Base-by-base conservation (phyloP, 2,797 vertebrate genomes). In the Sebastes elongatus region DNA sequence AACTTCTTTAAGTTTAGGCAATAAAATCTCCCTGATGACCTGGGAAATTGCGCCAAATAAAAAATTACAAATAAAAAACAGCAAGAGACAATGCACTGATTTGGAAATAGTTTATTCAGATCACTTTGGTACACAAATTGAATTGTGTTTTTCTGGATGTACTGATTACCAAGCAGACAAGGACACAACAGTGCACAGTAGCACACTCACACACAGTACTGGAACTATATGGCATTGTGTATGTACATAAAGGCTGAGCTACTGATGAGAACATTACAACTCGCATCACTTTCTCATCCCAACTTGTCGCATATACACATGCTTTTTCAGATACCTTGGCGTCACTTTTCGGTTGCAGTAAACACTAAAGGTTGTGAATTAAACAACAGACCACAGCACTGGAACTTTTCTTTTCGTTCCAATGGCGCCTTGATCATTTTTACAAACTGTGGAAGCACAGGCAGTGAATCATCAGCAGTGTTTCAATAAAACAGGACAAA, bases 31-130 rank as follows among this genome's bases (percentile, higher is more conserved):
- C n/a, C 61, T 14, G 6, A 35, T 35, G n/a, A 23, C 32, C 10
- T 63, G 20, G 7, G 10, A 67, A 28, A 20, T 53, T 23, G n/a
- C 10, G n/a, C 4, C n/a, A 53, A n/a, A 38, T 38, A 38, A 38
- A 38, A 38, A 38, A 53, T 52, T 10, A 22, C 20, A 23, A 10
- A 55, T 55, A 11, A 22, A 55, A 53, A 55, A 22, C 52, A 23
- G n/a, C 52, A 55, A 55, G 55, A 16, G 55, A 57, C 3, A 22
- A 28, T 23, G 25, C 9, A 55, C 53, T 56, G 68, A 52, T 71
- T 52, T 71, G 62, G 68, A 72, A 82, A 62, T 25, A n/a, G 6
- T 76, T 78, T 82, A 82, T 82, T 83, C 25, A 35, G 28, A 22
- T 64, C 11, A 46, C 33, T 65, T 35, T 49, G 18, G 52, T 27